Conservation (phyloP, 2,113 vertebrate species). For the Silurus glanis region DNA sequence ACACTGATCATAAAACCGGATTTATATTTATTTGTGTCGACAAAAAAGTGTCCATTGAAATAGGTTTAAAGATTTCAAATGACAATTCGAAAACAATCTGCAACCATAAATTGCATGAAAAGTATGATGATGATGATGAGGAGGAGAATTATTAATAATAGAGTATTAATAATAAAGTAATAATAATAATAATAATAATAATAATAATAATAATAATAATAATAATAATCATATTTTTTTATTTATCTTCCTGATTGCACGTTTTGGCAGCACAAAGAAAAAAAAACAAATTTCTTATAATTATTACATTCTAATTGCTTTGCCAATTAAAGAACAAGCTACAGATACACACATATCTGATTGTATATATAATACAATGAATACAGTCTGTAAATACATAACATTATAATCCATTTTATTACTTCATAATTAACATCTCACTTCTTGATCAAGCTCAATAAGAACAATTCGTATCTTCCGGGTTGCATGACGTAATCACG, state of each 20-base stretch:
- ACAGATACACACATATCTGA: background rate
- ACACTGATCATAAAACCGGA: background rate
- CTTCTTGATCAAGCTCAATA: background rate
- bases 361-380: background rate
- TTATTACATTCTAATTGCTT: background rate
- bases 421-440: background rate
- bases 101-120: background rate
- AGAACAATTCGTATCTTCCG: conserved; percentile 18
- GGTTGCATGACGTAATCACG: background rate
- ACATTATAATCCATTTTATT: background rate
- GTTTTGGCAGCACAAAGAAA: background rate
- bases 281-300: background rate
- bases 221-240: background rate
- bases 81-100: background rate
- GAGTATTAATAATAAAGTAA: background rate
- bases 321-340: background rate
- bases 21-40: background rate
- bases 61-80: background rate
- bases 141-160: background rate
- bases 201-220: background rate
- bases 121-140: background rate
- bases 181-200: background rate
- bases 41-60: background rate
- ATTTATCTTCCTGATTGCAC: too few species aligned
- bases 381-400: background rate